Evolutionary conservation across 1,140 invertebrate species (phyloP).

Genomic region (Aricia agestis): DNA sequence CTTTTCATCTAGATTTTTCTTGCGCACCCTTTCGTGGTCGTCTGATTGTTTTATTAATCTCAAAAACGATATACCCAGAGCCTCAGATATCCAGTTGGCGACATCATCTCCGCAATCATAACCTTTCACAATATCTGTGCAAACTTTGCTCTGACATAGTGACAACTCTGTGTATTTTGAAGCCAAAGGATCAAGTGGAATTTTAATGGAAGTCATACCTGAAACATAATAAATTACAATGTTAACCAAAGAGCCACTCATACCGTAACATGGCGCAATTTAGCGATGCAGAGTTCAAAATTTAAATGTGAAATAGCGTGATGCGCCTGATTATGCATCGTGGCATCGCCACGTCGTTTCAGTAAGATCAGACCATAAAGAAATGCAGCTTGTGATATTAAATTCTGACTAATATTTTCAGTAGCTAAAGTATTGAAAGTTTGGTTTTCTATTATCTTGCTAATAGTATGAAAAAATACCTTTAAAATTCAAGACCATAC

Average conservation of each 20-base stretch:
- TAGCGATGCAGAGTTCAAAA: no score
- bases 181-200: conserved; percentile 59
- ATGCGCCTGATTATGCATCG: no score
- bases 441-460: conserved; percentile 13
- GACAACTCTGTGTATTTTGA: conserved; percentile 48
- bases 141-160: conserved; percentile 88
- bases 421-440: conserved; percentile 14
- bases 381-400: no score
- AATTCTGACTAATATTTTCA: no score
- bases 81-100: conserved; percentile 85
- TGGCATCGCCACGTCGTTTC: no score
- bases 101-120: conserved; percentile 89
- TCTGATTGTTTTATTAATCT: conserved; percentile 82
- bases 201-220: conserved; percentile 73
- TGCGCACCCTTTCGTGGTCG: conserved; percentile 55
- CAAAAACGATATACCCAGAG: conserved; percentile 80
- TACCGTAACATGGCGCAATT: background rate
- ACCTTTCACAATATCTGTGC: conserved; percentile 86
- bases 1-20: conserved; percentile 48
- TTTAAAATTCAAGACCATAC: conserved; percentile 82
- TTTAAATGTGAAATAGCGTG: no score
- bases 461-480: conserved; percentile 66
- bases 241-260: background rate
- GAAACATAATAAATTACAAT: conserved; percentile 20
- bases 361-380: no score